Base-by-base conservation (phyloP, 2,797 vertebrate species). In the Peromyscus nudipes region DNA sequence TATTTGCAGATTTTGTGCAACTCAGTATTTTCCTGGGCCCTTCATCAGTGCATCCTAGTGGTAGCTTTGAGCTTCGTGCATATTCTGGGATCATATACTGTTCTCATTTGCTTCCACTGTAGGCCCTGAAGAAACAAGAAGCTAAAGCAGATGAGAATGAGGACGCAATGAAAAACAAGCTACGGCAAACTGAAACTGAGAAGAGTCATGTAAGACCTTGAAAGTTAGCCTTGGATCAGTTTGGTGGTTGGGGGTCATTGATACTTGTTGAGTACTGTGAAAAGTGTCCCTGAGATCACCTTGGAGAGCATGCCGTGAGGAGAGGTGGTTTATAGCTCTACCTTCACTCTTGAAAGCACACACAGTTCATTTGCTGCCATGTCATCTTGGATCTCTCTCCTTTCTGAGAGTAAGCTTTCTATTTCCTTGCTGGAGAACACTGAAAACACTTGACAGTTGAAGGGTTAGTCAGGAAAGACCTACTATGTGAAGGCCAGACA, bases 101-200 rank as follows among this genome's bases (percentile, higher is more conserved):
- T 97, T 97, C 94, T 55, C 27, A 6, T 49, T 65, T 3, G 67
- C 76, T 57, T 89, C 79, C 21, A 80, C 73, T 94, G 49, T 97
- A 99, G 99, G 99, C 98, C 98, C 97, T 99, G 95, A 99, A 98
- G 91, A 99, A 99, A 97, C 98, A 98, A 94, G 99, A 98, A 97
- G 82, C 95, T 90, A 98, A 98, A 98, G 67, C 96, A 92, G 97
- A 98, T 40, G 99, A 99, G 79, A 98, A 97, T 95, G 99, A 99
- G 62, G 98, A 98, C 55, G 76, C 97, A 4, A 91, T 98, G 96
- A 99, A 99, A 98, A 99, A 97, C 95, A 99, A 98, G 98, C 98
- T 99, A 34, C 97, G 98, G 92, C 99, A 98, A 98, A 99, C 99
- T n/a, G 99, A 99, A 98, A 97, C 94, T 1, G 99, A 99, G 96